A percentile compares a stretch with the other conserved stretches of the same genome.
Conservation (phyloP, 2,888 invertebrate genomes). For the Altica lythri region DNA sequence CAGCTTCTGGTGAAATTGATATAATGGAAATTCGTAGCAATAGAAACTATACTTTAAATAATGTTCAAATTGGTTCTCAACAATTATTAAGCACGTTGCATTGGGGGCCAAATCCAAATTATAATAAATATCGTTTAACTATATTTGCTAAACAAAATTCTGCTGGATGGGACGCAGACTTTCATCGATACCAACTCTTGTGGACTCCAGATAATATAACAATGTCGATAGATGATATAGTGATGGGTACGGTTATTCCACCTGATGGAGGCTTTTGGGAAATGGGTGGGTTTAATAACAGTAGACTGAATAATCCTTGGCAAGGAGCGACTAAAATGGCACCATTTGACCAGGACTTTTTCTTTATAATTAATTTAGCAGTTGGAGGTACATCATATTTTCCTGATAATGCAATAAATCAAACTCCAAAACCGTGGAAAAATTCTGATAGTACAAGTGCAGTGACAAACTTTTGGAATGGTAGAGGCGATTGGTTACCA, state of each 20-base stretch:
- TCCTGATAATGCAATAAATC: conserved; percentile 64
- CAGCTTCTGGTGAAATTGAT: conserved; percentile 74
- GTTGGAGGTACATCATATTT: conserved; percentile 68
- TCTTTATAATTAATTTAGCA: conserved; percentile 62
- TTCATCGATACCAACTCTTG: conserved; percentile 68
- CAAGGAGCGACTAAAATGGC: conserved; percentile 61
- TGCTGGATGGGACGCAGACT: conserved; percentile 61
- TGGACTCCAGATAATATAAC: conserved; percentile 65
- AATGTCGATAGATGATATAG: conserved; percentile 61
- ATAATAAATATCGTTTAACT: conserved; percentile 62
- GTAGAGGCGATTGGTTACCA: conserved; percentile 61
- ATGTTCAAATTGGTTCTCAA: conserved; percentile 61
- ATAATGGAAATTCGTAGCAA: conserved; percentile 71
- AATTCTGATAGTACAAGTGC: conserved; percentile 57
- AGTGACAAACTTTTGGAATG: conserved; percentile 67
- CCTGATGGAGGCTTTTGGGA: conserved; percentile 68
- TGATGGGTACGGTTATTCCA: conserved; percentile 60
- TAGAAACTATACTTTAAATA: conserved; percentile 47
- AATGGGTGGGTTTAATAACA: conserved; percentile 61
- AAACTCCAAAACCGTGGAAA: conserved; percentile 64
- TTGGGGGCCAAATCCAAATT: conserved; percentile 65
- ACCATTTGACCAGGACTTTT: conserved; percentile 71
- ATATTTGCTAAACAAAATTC: conserved; percentile 55
- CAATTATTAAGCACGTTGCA: conserved; percentile 67
- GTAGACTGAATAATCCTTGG: conserved; percentile 63